A percentile compares a stretch with the other conserved stretches of the same genome.
These are phyloP conservation scores for Drosophila rellima DNA, from an alignment of 2,888 invertebrate species.

Conservation along the genomic window DNA sequence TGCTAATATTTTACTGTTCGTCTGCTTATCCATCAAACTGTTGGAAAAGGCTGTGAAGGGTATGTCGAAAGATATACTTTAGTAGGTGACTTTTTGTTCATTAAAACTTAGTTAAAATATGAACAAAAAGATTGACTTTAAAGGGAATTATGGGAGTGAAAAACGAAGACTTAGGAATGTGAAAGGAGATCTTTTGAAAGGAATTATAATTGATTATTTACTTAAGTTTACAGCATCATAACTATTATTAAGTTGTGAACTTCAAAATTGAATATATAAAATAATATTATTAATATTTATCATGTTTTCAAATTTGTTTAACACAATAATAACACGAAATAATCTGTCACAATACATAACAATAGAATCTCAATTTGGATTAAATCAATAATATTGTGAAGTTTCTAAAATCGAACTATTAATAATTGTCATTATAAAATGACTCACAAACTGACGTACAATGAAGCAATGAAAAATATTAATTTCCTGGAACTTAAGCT, in stretches of 20 bases:
- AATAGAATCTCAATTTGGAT: too few species aligned
- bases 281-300: too few species aligned
- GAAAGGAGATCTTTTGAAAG: not conserved
- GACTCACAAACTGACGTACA: too few species aligned
- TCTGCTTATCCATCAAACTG: constrained; percentile 4
- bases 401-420: not conserved
- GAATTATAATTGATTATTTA: not conserved
- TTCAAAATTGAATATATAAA: not conserved
- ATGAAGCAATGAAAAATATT: not conserved
- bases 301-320: too few species aligned
- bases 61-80: constrained; percentile 2
- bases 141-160: not conserved
- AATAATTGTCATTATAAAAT: too few species aligned
- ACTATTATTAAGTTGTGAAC: not conserved
- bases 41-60: constrained; percentile 11
- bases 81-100: not conserved
- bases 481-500: not conserved
- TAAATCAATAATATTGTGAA: too few species aligned
- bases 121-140: not conserved
- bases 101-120: not conserved
- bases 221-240: too few species aligned
- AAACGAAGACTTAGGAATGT: not conserved
- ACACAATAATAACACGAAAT: too few species aligned
- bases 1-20: constrained; percentile 30
- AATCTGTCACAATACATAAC: too few species aligned